A percentile compares a stretch with the other conserved stretches of the same genome.
phyloP scores from a whole-genome alignment of 2,113 vertebrate species.

The Xenotilapia caudafasciata region DNA sequence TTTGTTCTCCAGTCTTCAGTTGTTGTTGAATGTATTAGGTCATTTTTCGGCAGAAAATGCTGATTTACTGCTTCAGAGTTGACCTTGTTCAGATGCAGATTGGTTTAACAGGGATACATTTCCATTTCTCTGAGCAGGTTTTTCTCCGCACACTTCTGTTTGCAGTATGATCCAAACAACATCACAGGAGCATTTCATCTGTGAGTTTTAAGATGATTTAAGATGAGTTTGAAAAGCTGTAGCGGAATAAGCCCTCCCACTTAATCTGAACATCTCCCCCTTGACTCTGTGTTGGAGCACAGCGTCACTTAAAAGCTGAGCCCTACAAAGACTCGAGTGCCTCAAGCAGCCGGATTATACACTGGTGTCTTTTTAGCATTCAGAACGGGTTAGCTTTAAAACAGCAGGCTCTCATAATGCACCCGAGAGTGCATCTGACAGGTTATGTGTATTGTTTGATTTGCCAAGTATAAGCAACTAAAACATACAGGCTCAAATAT shows the following conservation, averaged over 20 bases:
- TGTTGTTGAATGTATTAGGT: not conserved
- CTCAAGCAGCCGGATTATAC: not conserved
- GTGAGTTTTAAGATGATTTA: not conserved
- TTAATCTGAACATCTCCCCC: not conserved
- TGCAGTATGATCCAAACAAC: not conserved
- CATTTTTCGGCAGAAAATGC: not conserved
- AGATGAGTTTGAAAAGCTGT: not conserved
- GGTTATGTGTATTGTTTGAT: not conserved
- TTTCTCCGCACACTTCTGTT: not conserved
- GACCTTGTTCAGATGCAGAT: not conserved
- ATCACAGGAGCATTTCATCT: not conserved
- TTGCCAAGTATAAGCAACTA: not conserved
- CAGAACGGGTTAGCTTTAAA: not conserved
- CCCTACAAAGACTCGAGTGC: not conserved
- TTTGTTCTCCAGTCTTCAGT: not conserved
- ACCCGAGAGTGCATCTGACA: not conserved
- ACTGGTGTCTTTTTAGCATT: not conserved
- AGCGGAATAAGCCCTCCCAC: not conserved
- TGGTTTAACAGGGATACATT: not conserved
- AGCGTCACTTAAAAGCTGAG: not conserved
- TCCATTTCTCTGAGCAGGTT: not conserved
- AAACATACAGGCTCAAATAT: not conserved
- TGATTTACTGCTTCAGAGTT: not conserved
- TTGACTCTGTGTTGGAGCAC: not conserved
- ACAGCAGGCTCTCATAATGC: not conserved